Conservation (phyloP, 2,113 vertebrate genomes). For the Thymallus thymallus region DNA sequence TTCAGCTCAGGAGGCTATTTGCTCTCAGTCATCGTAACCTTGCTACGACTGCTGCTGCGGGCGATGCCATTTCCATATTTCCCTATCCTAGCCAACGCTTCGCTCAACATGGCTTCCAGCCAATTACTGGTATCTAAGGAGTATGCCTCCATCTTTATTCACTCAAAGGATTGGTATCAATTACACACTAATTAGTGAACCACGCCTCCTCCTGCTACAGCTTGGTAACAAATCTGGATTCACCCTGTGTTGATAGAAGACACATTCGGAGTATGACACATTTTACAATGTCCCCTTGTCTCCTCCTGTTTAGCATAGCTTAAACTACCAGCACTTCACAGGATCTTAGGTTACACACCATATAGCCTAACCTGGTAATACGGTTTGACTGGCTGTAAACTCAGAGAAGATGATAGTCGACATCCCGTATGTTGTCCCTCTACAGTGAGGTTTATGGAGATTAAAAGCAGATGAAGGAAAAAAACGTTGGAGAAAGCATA, state of each 20-base stretch:
- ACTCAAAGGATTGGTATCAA: conserved; percentile 19
- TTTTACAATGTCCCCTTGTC: neutral
- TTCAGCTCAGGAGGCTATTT: conserved; percentile 6
- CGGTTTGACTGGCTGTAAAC: neutral
- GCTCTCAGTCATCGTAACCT: conserved; percentile 12
- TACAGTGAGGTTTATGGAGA: conserved; percentile 23
- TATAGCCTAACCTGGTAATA: neutral
- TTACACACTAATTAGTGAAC: conserved; percentile 18
- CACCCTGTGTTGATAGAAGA: conserved; percentile 9
- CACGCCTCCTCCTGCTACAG: conserved; percentile 1
- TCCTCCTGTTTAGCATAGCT: neutral
- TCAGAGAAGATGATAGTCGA: neutral
- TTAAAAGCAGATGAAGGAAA: conserved; percentile 27
- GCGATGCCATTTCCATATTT: conserved; percentile 14
- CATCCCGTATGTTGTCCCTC: conserved; percentile 13
- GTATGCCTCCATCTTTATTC: conserved; percentile 17
- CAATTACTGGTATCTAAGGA: conserved; percentile 23
- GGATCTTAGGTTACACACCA: conserved; percentile 8
- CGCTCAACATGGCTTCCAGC: conserved; percentile 34
- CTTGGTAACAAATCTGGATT: conserved; percentile 11
- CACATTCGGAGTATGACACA: conserved; percentile 3
- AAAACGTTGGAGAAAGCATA: conserved; percentile 22
- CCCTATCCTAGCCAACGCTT: conserved; percentile 7
- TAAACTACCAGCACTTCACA: neutral
- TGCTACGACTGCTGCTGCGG: conserved; percentile 1